A percentile compares a stretch with the other conserved stretches of the same genome.
These are phyloP conservation scores for Cynopterus sphinx DNA, from an alignment of 2,797 vertebrate species.

Conservation along the genomic window DNA sequence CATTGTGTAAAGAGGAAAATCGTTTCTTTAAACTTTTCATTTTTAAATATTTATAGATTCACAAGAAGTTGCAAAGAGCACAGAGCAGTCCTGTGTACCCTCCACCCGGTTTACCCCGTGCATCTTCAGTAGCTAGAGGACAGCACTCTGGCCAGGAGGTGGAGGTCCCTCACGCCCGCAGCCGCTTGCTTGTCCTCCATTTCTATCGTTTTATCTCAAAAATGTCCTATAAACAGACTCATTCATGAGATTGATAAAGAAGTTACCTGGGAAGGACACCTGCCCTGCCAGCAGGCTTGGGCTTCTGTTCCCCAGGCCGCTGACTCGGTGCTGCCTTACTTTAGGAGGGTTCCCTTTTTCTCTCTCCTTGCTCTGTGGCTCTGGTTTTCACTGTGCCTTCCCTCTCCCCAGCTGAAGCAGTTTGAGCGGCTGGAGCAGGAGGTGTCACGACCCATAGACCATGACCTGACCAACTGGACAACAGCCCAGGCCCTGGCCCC, in stretches of 20 bases:
- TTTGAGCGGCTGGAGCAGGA: conserved; percentile 97
- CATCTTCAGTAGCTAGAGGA: background rate
- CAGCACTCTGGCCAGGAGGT: too few relatives aligned
- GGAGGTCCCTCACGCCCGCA: rapidly evolving
- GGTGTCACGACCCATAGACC: conserved; percentile 94
- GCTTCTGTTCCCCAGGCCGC: rapidly evolving
- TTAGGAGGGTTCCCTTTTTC: too few relatives aligned
- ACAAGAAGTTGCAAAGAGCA: background rate
- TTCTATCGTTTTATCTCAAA: background rate
- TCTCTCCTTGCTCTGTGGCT: rapidly evolving
- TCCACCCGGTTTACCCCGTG: background rate
- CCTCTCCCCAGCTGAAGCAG: conserved; percentile 92
- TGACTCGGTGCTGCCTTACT: rapidly evolving
- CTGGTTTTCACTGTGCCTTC: background rate
- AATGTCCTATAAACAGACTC: background rate
- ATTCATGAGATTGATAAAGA: background rate
- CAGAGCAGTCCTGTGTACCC: background rate
- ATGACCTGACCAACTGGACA: conserved; percentile 95
- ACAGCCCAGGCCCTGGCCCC: conserved; percentile 87
- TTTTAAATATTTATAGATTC: background rate
- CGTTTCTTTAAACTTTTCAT: background rate
- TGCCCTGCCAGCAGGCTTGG: rapidly evolving
- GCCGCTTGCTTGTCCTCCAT: rapidly evolving
- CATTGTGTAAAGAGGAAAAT: background rate
- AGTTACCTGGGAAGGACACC: rapidly evolving